These are phyloP conservation scores for Pandemis cinnamomeana DNA, from an alignment of 2,888 invertebrate genomes.

Conservation along the genomic window DNA sequence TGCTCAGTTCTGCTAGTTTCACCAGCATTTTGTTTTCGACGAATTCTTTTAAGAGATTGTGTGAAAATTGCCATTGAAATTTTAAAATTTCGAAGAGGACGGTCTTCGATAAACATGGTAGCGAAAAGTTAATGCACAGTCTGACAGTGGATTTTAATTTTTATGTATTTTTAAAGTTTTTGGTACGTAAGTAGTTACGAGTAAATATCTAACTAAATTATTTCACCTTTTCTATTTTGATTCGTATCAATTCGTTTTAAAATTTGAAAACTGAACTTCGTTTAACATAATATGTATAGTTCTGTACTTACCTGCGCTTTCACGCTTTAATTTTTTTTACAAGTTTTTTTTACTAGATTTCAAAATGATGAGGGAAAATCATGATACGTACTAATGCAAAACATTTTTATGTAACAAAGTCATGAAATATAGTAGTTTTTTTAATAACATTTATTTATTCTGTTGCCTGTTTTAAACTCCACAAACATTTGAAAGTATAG, in stretches of 20 bases:
- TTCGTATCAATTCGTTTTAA: too few species aligned
- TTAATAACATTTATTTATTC: neutral
- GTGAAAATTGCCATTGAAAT: constrained; percentile 40
- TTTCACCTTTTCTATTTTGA: too few species aligned
- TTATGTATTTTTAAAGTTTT: neutral
- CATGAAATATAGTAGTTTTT: neutral
- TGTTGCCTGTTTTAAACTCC: neutral
- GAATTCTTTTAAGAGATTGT: constrained; percentile 25
- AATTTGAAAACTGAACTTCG: too few species aligned
- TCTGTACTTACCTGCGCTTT: too few species aligned
- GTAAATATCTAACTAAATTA: neutral
- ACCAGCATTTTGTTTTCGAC: constrained; percentile 48
- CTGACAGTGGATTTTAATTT: neutral
- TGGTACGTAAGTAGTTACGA: neutral
- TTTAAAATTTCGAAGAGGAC: constrained; percentile 52
- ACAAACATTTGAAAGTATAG: too few species aligned
- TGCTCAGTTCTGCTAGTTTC: constrained; percentile 61
- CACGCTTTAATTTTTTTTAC: too few species aligned
- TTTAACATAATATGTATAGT: too few species aligned
- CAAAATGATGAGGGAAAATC: too few species aligned
- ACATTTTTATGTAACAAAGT: neutral
- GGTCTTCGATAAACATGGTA: constrained; percentile 51
- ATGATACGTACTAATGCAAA: too few species aligned
- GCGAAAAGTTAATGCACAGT: constrained; percentile 19
- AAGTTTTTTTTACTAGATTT: too few species aligned